These are phyloP conservation scores for Xanthostigma xanthostigma DNA, from an alignment of 2,888 invertebrate species.

Conservation along the genomic window DNA sequence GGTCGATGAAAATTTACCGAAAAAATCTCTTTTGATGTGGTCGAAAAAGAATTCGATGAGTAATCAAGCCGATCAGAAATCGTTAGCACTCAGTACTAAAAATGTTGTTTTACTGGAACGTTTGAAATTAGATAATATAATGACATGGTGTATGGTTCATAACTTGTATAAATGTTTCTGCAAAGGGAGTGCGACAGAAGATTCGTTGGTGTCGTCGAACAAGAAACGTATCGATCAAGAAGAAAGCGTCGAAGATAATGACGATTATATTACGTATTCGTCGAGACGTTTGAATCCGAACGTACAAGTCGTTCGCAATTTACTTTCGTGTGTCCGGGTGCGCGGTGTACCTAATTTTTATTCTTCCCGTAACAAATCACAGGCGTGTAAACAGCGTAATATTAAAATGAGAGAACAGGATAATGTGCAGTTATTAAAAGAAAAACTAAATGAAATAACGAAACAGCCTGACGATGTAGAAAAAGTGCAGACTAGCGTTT, in stretches of 20 bases:
- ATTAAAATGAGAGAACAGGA: not conserved
- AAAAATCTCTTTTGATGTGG: too few relatives aligned
- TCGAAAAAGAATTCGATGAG: too few relatives aligned
- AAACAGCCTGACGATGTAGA: not conserved
- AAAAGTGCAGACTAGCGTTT: too few relatives aligned
- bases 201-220: constrained; percentile 13
- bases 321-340: constrained; percentile 5
- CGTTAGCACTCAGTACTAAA: too few relatives aligned
- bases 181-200: constrained; percentile 27
- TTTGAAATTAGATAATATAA: constrained; percentile 28
- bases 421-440: not conserved
- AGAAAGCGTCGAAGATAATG: not conserved
- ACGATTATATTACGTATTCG: not conserved
- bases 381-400: constrained; percentile 1
- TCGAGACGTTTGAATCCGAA: not conserved
- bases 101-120: too few relatives aligned
- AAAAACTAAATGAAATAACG: not conserved
- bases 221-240: constrained; percentile 1
- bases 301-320: not conserved
- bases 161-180: constrained; percentile 51
- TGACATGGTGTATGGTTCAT: constrained; percentile 52
- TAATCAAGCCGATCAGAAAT: too few relatives aligned
- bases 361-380: constrained; percentile 2
- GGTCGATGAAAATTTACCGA: too few relatives aligned
- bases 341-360: constrained; percentile 4